These are phyloP conservation scores for Alsophila aescularia DNA, from an alignment of 2,888 invertebrate species.

Conservation along the genomic window DNA sequence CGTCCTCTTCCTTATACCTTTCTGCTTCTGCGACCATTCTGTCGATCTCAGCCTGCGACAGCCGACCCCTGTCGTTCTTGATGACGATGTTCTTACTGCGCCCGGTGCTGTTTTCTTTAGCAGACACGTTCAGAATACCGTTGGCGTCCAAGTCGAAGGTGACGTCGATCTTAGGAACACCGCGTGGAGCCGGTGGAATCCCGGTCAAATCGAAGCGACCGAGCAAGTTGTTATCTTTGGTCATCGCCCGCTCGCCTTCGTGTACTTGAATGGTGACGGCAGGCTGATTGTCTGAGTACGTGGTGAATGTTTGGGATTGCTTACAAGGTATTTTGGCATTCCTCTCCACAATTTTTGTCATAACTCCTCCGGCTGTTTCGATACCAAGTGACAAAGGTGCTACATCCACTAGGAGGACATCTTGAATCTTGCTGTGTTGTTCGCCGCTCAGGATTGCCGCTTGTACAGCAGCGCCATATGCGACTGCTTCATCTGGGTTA, in stretches of 20 bases:
- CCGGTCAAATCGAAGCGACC: constrained; percentile 87
- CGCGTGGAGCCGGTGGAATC: constrained; percentile 88
- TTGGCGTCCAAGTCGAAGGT: constrained; percentile 91
- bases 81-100: constrained; percentile 91
- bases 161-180: constrained; percentile 88
- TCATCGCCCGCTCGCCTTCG: constrained; percentile 92
- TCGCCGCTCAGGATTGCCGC: constrained; percentile 89
- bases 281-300: constrained; percentile 92
- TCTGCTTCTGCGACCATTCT: constrained; percentile 91
- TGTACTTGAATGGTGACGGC: constrained; percentile 89
- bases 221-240: constrained; percentile 89
- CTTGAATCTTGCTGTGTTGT: constrained; percentile 90
- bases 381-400: constrained; percentile 88
- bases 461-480: constrained; percentile 90
- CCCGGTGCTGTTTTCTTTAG: constrained; percentile 87
- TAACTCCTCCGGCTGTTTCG: constrained; percentile 92
- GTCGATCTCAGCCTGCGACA: constrained; percentile 92
- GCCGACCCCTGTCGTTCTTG: constrained; percentile 91
- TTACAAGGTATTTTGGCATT: constrained; percentile 89
- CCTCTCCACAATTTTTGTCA: constrained; percentile 90
- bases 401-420: constrained; percentile 84
- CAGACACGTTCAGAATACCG: constrained; percentile 93
- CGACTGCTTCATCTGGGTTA: constrained; percentile 92
- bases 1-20: constrained; percentile 89
- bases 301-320: constrained; percentile 90